Evolutionary conservation across 2,113 vertebrate species (phyloP).

Genomic region (Eubucco bourcierii): DNA sequence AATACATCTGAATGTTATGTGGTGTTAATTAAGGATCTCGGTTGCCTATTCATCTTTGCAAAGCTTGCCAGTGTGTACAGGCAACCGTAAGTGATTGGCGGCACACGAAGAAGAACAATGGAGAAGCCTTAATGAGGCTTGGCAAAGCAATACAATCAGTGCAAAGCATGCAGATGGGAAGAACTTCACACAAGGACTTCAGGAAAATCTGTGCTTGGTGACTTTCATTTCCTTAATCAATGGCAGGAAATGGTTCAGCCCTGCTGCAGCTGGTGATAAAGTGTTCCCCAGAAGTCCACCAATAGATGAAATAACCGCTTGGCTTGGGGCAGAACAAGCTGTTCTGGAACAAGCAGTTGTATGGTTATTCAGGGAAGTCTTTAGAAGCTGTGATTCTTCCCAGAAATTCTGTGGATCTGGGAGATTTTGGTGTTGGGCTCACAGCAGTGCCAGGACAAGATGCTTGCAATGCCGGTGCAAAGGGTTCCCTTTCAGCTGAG

Average conservation of each 20-base stretch:
- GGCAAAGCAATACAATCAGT: background rate
- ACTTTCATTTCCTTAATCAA: conserved; percentile 46
- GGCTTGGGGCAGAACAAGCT: conserved; percentile 29
- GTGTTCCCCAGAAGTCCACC: background rate
- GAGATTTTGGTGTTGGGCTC: background rate
- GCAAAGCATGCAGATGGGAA: background rate
- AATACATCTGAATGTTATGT: conserved; percentile 5
- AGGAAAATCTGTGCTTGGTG: background rate
- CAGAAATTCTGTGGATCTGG: background rate
- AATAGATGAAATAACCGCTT: conserved; percentile 21
- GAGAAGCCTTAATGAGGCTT: conserved; percentile 12
- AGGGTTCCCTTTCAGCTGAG: background rate
- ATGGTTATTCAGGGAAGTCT: background rate
- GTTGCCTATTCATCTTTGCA: conserved; percentile 37
- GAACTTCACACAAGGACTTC: conserved; percentile 1
- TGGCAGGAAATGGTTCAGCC: background rate
- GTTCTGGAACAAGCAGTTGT: background rate
- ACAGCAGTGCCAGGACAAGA: background rate
- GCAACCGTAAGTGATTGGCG: background rate
- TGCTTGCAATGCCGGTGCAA: background rate
- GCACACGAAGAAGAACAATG: conserved; percentile 29
- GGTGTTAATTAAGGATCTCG: conserved; percentile 35
- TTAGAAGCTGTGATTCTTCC: conserved; percentile 5
- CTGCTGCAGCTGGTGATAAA: conserved; percentile 47
- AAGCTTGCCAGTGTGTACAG: conserved; percentile 2